Evolutionary conservation across 2,888 invertebrate species (phyloP).

Genomic region (Autographa pulchrina): DNA sequence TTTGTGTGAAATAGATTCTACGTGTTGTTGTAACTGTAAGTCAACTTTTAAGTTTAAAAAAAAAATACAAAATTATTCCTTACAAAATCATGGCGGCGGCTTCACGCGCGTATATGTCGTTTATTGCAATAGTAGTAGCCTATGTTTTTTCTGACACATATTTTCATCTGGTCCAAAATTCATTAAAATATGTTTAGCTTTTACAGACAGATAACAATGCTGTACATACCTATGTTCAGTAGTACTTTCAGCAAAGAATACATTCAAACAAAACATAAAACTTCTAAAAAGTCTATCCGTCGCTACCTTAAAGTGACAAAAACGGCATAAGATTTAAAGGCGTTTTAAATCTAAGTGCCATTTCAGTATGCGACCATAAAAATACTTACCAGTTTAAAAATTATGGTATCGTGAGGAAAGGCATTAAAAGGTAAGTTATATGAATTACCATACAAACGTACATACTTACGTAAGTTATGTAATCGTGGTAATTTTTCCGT

Average conservation of each 20-base stretch:
- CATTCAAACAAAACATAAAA: slow-evolving; percentile 8
- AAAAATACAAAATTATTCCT: too few species aligned
- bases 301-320: slow-evolving; percentile 15
- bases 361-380: neutral
- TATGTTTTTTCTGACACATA: too few species aligned
- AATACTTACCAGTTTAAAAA: neutral
- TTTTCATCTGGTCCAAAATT: too few species aligned
- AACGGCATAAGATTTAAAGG: neutral
- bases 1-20: slow-evolving; percentile 33
- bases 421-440: slow-evolving; percentile 1
- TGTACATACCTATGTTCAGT: too few species aligned
- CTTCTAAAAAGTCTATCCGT: slow-evolving; percentile 3
- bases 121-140: too few species aligned
- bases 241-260: too few species aligned
- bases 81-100: too few species aligned
- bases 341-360: neutral
- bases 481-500: neutral
- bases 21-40: neutral
- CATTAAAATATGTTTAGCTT: too few species aligned
- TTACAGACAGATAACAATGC: too few species aligned
- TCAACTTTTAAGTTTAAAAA: too few species aligned
- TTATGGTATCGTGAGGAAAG: neutral
- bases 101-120: too few species aligned
- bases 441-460: neutral
- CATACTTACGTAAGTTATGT: neutral